Base-by-base conservation (phyloP, 2,888 invertebrate species). In the Invenusta paracnida region DNA sequence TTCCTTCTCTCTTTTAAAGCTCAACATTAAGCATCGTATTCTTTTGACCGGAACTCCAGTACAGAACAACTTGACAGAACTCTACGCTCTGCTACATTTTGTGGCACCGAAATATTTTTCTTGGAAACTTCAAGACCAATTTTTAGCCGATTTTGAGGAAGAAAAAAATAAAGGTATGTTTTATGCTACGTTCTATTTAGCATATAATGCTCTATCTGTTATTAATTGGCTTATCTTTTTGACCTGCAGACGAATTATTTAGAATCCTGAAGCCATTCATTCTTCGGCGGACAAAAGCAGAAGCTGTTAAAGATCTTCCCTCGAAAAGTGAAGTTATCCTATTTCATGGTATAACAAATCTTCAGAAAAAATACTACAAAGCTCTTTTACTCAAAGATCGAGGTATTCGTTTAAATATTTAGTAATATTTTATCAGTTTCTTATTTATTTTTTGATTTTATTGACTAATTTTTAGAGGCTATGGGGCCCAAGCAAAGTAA, bases 1-100 rank as follows among this genome's bases (percentile, higher is more conserved):
- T 88, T 13, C 88, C n/a, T n/a, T n/a, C n/a, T n/a, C n/a, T n/a
- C n/a, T n/a, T n/a, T n/a, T n/a, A n/a, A n/a, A 91, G 91, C 90
- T 90, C 89, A 88, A 89, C 82, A 87, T 90, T 30, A 84, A 88
- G 0, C 88, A 89, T 81, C 86, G 88, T 17, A 87, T 92, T 0
- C 88, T 92, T 79, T 87, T 92, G 86, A 92, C 92, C 17, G 92
- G 92, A 0, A 92, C 92, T 5, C 92, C 92, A 2, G 89, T 92
- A 23, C 92, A 92, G 88, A 92, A 92, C 88, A 91, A 92, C 86
- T 88, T 92, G 29, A 85, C 87, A 17, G 92, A 92, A 87, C 88
- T 92, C 81, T 92, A 91, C 88, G 88, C 91, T 0, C 88, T 92
- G 5, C 89, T 92, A 0, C 89, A 89, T 73, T 91, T 92, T 87